Evolutionary conservation across 2,797 vertebrate genomes (phyloP).

Genomic region (Eleutherodactylus coqui): DNA sequence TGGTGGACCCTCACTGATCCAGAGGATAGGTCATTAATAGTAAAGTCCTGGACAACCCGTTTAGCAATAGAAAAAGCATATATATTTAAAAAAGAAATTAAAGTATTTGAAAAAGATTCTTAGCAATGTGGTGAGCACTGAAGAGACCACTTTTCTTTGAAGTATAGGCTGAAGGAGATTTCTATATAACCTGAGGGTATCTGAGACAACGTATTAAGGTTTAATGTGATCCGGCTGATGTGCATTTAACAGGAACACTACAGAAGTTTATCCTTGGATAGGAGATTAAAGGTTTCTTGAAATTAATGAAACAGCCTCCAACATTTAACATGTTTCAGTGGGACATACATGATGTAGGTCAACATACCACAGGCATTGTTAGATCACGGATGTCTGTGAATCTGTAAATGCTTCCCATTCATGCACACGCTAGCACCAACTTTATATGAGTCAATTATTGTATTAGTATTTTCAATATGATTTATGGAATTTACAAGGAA

Average conservation of each 20-base stretch:
- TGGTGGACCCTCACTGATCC: too few relatives aligned
- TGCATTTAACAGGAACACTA: background rate
- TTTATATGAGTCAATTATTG: background rate
- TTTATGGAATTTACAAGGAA: too few relatives aligned
- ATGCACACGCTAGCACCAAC: background rate
- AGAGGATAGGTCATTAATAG: too few relatives aligned
- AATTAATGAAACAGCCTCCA: background rate
- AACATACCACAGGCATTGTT: background rate
- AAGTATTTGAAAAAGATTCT: background rate
- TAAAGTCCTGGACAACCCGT: too few relatives aligned
- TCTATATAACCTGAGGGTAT: conserved; percentile 3
- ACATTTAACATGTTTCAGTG: background rate
- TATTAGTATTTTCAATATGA: background rate
- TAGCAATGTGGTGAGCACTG: background rate
- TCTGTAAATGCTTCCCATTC: background rate
- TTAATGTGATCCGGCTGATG: conserved; percentile 2
- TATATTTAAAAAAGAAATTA: background rate
- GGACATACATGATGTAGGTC: background rate
- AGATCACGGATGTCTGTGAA: background rate
- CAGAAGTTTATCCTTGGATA: background rate
- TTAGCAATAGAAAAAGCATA: background rate
- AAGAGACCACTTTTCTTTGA: background rate
- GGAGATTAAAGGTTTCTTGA: background rate
- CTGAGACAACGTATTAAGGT: conserved; percentile 9
- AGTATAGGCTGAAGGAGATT: background rate